Evolutionary conservation across 2,797 vertebrate genomes (phyloP).

Genomic region (Diglossa cyanea): DNA sequence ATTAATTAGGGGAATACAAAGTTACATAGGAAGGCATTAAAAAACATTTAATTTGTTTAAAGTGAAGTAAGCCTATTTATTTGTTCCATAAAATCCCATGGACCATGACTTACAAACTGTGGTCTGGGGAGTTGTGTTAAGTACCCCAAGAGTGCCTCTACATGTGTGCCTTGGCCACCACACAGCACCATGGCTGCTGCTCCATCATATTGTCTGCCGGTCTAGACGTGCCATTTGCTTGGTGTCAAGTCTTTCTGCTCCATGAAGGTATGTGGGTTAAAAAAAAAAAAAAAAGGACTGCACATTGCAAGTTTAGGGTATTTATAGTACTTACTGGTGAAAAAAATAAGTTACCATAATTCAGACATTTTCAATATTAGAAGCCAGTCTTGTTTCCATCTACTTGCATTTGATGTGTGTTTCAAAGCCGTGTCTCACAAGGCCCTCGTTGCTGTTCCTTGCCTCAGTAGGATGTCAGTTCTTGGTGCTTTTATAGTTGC

Average conservation of each 20-base stretch:
- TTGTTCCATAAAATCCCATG: neutral
- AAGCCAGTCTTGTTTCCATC: neutral
- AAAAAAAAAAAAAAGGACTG: neutral
- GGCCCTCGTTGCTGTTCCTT: neutral
- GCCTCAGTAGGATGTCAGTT: neutral
- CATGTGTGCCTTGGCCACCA: neutral
- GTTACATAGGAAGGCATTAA: neutral
- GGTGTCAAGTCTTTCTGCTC: neutral
- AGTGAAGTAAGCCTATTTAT: neutral
- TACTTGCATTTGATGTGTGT: neutral
- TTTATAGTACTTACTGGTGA: neutral
- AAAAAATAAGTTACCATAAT: neutral
- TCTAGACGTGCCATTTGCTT: neutral
- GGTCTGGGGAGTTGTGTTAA: neutral
- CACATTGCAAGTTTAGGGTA: neutral
- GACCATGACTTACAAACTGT: neutral
- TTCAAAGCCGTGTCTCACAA: neutral
- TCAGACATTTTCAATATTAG: neutral
- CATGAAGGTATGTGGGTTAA: neutral
- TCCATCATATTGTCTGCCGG: fast-evolving
- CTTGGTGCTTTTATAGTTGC: neutral
- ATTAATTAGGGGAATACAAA: neutral
- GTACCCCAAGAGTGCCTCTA: neutral
- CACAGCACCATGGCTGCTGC: fast-evolving
- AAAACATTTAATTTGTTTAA: neutral